Conservation (phyloP, 2,797 vertebrate species). For the Crocidura indochinensis region DNA sequence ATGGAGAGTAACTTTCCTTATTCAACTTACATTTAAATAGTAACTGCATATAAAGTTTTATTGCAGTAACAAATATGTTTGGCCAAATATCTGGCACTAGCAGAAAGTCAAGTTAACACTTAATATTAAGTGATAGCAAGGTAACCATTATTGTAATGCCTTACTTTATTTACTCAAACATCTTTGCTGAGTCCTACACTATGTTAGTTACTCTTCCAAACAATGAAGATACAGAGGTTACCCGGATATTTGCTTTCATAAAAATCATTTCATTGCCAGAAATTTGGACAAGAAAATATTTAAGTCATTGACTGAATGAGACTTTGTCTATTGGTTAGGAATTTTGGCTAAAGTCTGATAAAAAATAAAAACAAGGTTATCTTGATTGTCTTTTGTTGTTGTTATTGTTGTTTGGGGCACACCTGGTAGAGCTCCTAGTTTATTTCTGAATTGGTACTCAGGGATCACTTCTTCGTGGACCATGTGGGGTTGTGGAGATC, state of each 20-base stretch:
- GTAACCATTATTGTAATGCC: not conserved
- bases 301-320: not conserved
- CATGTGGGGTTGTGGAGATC: no score
- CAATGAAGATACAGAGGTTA: not conserved
- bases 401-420: not conserved
- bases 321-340: constrained; percentile 26
- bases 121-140: constrained; percentile 38
- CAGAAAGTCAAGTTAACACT: not conserved
- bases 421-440: no score
- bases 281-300: no score
- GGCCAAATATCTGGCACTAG: not conserved
- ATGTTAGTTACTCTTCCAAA: not conserved
- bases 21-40: constrained; percentile 37
- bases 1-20: not conserved
- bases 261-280: no score
- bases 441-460: no score
- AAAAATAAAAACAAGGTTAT: not conserved
- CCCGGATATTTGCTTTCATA: no score
- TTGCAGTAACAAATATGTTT: constrained; percentile 34
- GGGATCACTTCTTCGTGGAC: no score
- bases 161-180: constrained; percentile 23
- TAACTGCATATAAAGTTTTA: not conserved
- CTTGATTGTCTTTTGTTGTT: not conserved
- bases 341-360: constrained; percentile 11
- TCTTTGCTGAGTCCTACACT: not conserved